Evolutionary conservation across 2,888 invertebrate genomes (phyloP), one percentile per base, ranked within the genome.

Genomic region (Caenorhabditis sp.): DNA sequence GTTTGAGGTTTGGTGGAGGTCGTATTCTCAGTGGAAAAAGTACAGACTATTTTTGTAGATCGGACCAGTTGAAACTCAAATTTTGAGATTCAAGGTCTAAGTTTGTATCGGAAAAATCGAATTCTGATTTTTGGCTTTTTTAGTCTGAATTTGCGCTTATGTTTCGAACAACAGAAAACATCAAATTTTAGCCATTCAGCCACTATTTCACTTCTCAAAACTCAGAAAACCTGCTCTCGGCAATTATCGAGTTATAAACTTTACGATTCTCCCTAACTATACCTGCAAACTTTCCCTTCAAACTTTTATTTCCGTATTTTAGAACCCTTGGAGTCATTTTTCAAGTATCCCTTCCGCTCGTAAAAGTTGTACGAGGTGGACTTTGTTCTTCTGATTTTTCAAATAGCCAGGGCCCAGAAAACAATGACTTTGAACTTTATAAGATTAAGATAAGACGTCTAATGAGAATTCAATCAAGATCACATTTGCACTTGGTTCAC

Each of bases 401-500:
- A 8, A 28, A 14, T 16, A n/a, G 7, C 28, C 12, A 56, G 28
- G 12, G 14, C n/a, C 8, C 58, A 28, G 28, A 31, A n/a, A 35
- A 38, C 35, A 44, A n/a, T 16, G 49, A 10, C 10, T 7, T 16
- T 61, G 41, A 58, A 58, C 44, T 28, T 38, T 41, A 68, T 68
- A 68, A 76, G 54, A 44, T 28, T 59, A 26, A n/a, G n/a, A n/a
- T n/a, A n/a, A 10, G 12, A 12, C 14, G 6, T 41, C 38, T 19
- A 26, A 54, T n/a, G 5, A 16, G 7, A 0, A 41, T 58, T 10
- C 10, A 63, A 58, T 44, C n/a, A 22, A 59, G 49, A 70, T 41
- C 41, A 19, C 51, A 31, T 24, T 70, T 70, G 77, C 77, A 77
- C 77, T 70, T 5, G 49, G 12, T 49, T 63, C 61, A 56, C 77